Percentiles rank a stretch among this genome's conserved stretches.
Conservation (phyloP, 2,797 vertebrate species). For the Notoglanidium macrostoma region DNA sequence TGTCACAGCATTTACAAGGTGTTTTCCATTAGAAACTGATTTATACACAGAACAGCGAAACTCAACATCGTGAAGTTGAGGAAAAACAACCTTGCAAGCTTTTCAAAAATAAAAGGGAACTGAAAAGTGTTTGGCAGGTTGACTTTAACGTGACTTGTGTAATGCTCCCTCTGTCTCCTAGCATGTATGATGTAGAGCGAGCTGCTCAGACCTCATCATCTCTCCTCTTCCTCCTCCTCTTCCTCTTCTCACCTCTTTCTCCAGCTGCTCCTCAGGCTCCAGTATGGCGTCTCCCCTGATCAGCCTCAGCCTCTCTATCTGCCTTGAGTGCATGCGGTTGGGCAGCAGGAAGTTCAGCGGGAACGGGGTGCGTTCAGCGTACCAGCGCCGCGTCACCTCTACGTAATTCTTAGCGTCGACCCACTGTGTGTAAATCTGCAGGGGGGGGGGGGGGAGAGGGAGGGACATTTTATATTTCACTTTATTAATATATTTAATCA, state of each 20-base stretch:
- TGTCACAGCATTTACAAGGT: too few relatives aligned
- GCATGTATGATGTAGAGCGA: conserved; percentile 56
- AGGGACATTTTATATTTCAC: neutral
- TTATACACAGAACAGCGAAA: neutral
- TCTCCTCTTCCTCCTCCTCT: neutral
- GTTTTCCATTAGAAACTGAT: neutral
- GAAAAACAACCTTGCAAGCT: too few relatives aligned
- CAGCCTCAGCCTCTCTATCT: conserved; percentile 76
- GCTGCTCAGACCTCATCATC: neutral
- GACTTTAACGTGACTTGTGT: neutral
- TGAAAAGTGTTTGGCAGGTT: neutral
- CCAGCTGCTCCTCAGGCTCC: conserved; percentile 78
- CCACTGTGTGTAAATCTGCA: conserved; percentile 84
- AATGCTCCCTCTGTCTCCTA: neutral
- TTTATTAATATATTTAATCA: too few relatives aligned
- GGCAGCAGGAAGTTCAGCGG: conserved; percentile 86
- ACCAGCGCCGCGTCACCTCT: conserved; percentile 83
- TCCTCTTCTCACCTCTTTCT: conserved; percentile 72
- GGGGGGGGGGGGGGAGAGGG: neutral
- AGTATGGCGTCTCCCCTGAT: conserved; percentile 71
- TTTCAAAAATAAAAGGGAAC: too few relatives aligned
- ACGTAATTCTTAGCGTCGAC: conserved; percentile 83
- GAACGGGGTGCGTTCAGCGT: conserved; percentile 80
- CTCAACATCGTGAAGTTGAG: neutral
- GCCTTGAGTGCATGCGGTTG: conserved; percentile 76